A percentile compares a stretch with the other conserved stretches of the same genome.
These are phyloP conservation scores for Aphidius ervi DNA, from an alignment of 1,140 invertebrate genomes.

Conservation along the genomic window DNA sequence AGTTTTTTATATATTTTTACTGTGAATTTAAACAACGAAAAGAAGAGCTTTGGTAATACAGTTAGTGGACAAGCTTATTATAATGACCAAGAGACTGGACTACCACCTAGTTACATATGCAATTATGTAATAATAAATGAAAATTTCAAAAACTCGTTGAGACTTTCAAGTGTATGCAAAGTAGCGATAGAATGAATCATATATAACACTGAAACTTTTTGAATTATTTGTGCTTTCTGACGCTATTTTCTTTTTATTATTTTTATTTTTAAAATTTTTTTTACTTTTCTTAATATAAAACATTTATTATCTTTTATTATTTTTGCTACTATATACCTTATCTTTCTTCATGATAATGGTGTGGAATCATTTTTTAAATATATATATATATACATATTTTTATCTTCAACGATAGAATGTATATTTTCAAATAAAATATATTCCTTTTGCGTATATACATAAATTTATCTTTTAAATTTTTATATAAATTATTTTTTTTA, in stretches of 20 bases:
- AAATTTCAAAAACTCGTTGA: slow-evolving; percentile 15
- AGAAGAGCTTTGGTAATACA: background rate
- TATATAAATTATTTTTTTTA: too few relatives aligned
- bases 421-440: too few relatives aligned
- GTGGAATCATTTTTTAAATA: too few relatives aligned
- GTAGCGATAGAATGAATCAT: background rate
- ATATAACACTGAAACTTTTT: background rate
- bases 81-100: background rate
- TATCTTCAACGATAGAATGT: too few relatives aligned
- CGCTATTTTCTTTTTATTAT: background rate
- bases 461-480: too few relatives aligned
- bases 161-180: background rate
- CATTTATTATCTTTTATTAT: background rate
- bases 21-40: too few relatives aligned
- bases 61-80: slow-evolving; percentile 3
- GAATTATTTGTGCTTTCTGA: background rate
- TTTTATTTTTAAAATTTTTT: background rate
- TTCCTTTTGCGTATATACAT: too few relatives aligned
- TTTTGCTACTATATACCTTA: background rate
- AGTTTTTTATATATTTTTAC: too few relatives aligned
- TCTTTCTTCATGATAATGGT: background rate
- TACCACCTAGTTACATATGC: slow-evolving; percentile 19
- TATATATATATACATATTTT: too few relatives aligned
- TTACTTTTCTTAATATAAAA: background rate
- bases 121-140: slow-evolving; percentile 21